Evolutionary conservation across 2,888 invertebrate genomes (phyloP), one percentile per base, ranked within the genome.

Genomic region (Diplolepis rosae): DNA sequence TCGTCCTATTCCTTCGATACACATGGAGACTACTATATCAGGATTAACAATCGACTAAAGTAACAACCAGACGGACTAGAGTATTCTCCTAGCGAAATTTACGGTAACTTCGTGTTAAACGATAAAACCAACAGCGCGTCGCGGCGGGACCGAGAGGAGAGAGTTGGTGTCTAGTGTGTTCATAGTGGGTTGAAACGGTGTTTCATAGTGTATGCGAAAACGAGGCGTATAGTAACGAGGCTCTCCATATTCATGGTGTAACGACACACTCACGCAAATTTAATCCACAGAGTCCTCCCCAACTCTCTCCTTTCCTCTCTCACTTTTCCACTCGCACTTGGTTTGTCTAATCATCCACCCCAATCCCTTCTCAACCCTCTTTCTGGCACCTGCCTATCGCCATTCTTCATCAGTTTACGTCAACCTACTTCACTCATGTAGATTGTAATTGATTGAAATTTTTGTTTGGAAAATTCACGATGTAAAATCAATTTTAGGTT

Each of bases 221-320:
- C 80, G 77, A 80, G 79, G 77, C 79, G 77, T 85, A 83, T 84
- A 83, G 84, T 85, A 88, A 87, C 85, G 84, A 85, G 83, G 82
- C 80, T 79, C 82, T 88, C 84, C 87, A 87, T 88, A 88, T 88
- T 88, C 88, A 88, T 88, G 83, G 82, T 82, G 79, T 80, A n/a
- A 81, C 82, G 79, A 83, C 82, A 84, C 82, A 83, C 83, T 83
- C 79, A 80, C 81, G 79, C 82, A 85, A 87, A 87, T 87, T 86
- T 86, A 87, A 87, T 86, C 82, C 83, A 81, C 75, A 79, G 74
- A 77, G 68, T 71, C 76, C 74, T 54, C 56, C 68, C 48, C 65
- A 69, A 65, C 65, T 76, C 71, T 75, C 65, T 71, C 73, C 45
- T 69, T 65, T 71, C 73, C 71, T 70, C 70, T 74, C 61, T 66